phyloP scores from a whole-genome alignment of 2,797 vertebrate species.

The Takifugu ocellatus region DNA sequence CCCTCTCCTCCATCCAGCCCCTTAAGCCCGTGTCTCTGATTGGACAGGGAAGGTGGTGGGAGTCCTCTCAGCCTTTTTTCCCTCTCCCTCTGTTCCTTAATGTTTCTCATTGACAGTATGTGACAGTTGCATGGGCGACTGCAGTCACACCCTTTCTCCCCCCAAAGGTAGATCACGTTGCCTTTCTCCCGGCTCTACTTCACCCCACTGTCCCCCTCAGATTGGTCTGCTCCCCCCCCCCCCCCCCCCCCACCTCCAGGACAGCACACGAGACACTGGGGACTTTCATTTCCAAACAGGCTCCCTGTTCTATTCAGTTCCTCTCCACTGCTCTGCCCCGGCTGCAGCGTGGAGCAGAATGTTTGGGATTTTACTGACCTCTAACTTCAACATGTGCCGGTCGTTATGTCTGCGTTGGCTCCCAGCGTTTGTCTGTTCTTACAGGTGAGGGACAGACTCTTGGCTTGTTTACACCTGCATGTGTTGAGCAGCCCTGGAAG shows the following conservation, averaged over 20 bases:
- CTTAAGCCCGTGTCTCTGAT: constrained; percentile 53
- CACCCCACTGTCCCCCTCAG: neutral
- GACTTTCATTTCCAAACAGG: constrained; percentile 39
- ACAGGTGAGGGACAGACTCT: constrained; percentile 60
- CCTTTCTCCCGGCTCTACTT: constrained; percentile 10
- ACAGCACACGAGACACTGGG: constrained; percentile 31
- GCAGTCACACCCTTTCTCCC: constrained; percentile 45
- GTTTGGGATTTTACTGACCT: constrained; percentile 33
- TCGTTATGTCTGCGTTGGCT: constrained; percentile 50
- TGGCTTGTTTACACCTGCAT: constrained; percentile 42
- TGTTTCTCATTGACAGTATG: constrained; percentile 50
- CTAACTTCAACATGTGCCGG: constrained; percentile 44
- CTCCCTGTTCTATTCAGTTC: constrained; percentile 10
- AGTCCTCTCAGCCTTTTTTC: constrained; percentile 26
- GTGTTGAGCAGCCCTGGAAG: constrained; percentile 25
- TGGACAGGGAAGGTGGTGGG: constrained; percentile 43
- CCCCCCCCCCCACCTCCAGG: constrained; percentile 10
- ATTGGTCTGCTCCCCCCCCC: neutral
- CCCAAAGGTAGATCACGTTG: constrained; percentile 27
- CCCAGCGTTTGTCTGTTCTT: constrained; percentile 50
- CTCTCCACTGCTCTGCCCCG: constrained; percentile 1
- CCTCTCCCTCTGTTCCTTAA: constrained; percentile 30
- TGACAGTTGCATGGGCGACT: constrained; percentile 44
- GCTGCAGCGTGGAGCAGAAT: constrained; percentile 10
- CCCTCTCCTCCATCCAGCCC: constrained; percentile 50